These are phyloP conservation scores for Epizoanthus ramosus DNA, from an alignment of 92 coral and sea anemone species.

Conservation along the genomic window DNA sequence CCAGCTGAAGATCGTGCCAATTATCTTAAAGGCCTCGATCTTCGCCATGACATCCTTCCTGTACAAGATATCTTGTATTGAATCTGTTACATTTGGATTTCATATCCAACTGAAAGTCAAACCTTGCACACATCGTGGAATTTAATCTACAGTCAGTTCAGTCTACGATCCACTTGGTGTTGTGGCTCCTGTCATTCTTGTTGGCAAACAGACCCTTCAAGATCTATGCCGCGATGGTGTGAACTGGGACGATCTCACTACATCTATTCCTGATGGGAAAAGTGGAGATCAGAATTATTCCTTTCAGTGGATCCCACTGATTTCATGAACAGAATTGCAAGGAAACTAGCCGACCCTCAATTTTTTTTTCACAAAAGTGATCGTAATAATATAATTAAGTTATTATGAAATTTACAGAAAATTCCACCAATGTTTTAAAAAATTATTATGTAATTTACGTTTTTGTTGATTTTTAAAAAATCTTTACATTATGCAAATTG, in stretches of 20 bases:
- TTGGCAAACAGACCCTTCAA: conserved; percentile 55
- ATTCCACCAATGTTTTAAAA: no score
- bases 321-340: no score
- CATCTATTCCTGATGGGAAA: conserved; percentile 36
- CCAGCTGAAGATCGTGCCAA: conserved; percentile 56
- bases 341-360: no score
- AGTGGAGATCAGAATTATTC: conserved; percentile 65
- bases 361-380: no score
- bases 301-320: not conserved
- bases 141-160: conserved; percentile 54
- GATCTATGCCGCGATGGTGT: conserved; percentile 43
- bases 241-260: conserved; percentile 52
- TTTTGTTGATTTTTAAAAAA: no score
- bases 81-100: conserved; percentile 58
- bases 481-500: no score
- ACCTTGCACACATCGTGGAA: conserved; percentile 59
- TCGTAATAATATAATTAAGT: no score
- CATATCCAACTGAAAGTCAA: conserved; percentile 60
- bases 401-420: no score
- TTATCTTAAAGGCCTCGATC: conserved; percentile 65
- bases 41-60: conserved; percentile 51
- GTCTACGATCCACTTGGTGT: conserved; percentile 62
- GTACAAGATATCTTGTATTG: conserved; percentile 64
- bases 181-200: conserved; percentile 49
- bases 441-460: no score